Evolutionary conservation across 2,113 vertebrate species (phyloP).

Genomic region (Ardeotis arabs): DNA sequence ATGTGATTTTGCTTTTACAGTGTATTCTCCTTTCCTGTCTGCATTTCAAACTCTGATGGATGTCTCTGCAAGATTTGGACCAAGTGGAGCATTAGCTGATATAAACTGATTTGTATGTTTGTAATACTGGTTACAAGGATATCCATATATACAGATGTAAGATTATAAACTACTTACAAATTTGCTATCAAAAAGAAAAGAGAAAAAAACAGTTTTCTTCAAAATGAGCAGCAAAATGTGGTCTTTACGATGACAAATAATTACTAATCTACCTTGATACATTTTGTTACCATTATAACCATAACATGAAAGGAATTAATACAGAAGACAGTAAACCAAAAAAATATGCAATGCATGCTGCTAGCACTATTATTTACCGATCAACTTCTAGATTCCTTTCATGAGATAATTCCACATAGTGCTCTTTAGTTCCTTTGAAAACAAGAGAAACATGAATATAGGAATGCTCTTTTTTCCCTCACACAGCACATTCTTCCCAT

Average conservation of each 20-base stretch:
- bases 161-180: not conserved
- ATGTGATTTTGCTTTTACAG: not conserved
- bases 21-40: not conserved
- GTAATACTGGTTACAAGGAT: not conserved
- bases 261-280: not conserved
- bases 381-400: not conserved
- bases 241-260: not conserved
- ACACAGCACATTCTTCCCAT: not conserved
- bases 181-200: not conserved
- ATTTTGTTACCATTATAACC: not conserved
- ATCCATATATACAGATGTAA: not conserved
- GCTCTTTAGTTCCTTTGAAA: not conserved
- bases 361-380: not conserved
- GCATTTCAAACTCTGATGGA: not conserved
- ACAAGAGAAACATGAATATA: not conserved
- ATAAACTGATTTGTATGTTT: not conserved
- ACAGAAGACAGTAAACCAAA: not conserved
- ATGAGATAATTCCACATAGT: not conserved
- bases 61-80: not conserved
- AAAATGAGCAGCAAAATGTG: not conserved
- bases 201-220: not conserved
- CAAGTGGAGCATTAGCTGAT: not conserved
- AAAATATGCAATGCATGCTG: not conserved
- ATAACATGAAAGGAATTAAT: not conserved
- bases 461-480: not conserved